Conservation (phyloP, 2,888 invertebrate species). For the Aporophyla lueneburgensis region DNA sequence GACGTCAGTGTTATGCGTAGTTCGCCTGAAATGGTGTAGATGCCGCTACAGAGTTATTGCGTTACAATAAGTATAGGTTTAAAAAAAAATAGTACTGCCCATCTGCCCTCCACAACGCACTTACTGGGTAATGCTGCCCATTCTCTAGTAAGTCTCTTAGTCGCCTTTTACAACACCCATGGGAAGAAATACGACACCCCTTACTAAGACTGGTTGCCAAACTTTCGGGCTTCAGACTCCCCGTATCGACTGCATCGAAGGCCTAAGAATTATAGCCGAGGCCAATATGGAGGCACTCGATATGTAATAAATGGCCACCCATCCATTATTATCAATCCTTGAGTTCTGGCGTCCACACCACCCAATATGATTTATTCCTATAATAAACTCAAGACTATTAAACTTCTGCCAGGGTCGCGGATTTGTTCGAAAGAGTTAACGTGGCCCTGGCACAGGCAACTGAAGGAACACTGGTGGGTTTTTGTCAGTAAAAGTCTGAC, state of each 20-base stretch:
- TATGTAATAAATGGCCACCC: neutral
- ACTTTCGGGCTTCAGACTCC: neutral
- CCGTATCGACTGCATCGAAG: neutral
- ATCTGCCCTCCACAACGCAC: too few species aligned
- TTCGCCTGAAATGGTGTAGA: too few species aligned
- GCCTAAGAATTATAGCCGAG: neutral
- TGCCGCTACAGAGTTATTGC: too few species aligned
- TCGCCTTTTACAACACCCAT: too few species aligned
- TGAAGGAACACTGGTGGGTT: too few species aligned
- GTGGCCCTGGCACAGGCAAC: too few species aligned
- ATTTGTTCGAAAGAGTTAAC: too few species aligned
- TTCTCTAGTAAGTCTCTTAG: too few species aligned
- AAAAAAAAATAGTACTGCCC: too few species aligned
- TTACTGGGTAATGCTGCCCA: neutral
- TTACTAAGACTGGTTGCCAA: neutral
- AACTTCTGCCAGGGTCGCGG: neutral
- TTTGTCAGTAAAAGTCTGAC: too few species aligned
- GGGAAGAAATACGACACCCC: neutral
- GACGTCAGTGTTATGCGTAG: too few species aligned
- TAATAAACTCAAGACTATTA: constrained; percentile 13
- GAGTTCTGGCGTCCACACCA: neutral
- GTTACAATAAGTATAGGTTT: too few species aligned
- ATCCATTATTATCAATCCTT: neutral
- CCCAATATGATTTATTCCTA: neutral
- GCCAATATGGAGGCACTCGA: neutral